These are phyloP conservation scores for Thomomys bottae DNA, from an alignment of 2,113 vertebrate species.

Conservation along the genomic window DNA sequence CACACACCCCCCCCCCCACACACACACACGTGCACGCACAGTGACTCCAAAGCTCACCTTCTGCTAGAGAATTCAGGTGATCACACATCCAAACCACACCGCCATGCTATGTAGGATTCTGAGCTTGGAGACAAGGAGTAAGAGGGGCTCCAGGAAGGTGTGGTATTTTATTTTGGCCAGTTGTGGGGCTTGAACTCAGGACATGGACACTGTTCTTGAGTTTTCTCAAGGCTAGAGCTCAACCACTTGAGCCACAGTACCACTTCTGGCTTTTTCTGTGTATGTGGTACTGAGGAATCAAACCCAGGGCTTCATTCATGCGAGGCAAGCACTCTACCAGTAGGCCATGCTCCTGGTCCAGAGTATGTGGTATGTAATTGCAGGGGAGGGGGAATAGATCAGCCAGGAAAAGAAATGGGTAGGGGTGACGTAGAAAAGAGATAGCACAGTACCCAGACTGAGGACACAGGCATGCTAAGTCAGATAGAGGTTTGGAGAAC, in stretches of 20 bases:
- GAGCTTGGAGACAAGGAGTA: accelerated
- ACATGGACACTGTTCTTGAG: too few species aligned
- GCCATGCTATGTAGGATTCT: background rate
- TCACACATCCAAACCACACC: too few species aligned
- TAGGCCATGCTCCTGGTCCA: too few species aligned
- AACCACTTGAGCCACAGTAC: too few species aligned
- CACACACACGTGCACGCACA: accelerated
- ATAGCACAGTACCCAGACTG: accelerated
- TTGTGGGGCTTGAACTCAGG: too few species aligned
- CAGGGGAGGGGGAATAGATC: background rate
- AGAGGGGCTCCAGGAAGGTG: background rate
- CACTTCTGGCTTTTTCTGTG: too few species aligned
- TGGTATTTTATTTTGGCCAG: background rate
- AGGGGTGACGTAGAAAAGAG: background rate
- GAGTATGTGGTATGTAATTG: background rate
- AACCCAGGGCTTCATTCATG: too few species aligned
- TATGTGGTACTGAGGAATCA: too few species aligned
- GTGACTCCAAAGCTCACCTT: background rate
- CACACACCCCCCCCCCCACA: background rate
- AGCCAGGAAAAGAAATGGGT: background rate
- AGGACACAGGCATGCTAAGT: background rate
- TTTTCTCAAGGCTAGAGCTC: too few species aligned
- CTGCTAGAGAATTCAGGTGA: background rate
- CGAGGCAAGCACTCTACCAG: too few species aligned
- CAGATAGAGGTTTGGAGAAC: background rate